Percentiles rank a stretch among this genome's conserved stretches.
These are phyloP conservation scores for Pseudocheirus occidentalis DNA, from an alignment of 2,797 vertebrate species.

Conservation along the genomic window DNA sequence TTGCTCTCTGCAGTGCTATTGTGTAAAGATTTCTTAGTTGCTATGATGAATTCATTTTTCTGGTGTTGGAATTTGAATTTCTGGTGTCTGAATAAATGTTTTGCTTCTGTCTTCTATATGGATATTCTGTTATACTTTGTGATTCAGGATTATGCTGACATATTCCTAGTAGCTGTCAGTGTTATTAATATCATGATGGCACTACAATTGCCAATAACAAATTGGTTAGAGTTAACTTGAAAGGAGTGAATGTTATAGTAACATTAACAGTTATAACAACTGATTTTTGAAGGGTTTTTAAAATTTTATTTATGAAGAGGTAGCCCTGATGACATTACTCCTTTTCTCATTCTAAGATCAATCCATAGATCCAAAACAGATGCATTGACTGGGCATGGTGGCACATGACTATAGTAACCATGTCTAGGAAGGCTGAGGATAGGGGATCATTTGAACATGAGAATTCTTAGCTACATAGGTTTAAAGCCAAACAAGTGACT, in stretches of 20 bases:
- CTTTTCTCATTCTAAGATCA: slow-evolving; percentile 12
- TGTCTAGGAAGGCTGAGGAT: background rate
- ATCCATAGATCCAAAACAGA: slow-evolving; percentile 18
- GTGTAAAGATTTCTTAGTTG: no score
- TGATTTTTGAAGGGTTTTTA: slow-evolving; percentile 28
- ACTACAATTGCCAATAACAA: slow-evolving; percentile 34
- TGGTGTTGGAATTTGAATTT: no score
- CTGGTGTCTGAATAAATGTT: no score
- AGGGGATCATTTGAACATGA: background rate
- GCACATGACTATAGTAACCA: background rate
- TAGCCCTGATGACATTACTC: background rate
- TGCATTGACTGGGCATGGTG: background rate
- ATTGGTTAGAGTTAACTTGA: slow-evolving; percentile 42
- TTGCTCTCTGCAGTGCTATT: no score
- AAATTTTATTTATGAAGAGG: slow-evolving; percentile 21
- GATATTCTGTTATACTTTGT: no score
- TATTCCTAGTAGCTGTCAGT: no score
- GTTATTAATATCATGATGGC: no score
- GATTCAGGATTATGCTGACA: no score
- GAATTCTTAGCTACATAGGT: background rate
- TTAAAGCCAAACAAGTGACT: background rate
- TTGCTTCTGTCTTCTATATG: no score
- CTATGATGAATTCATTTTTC: no score
- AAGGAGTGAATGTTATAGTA: slow-evolving; percentile 31
- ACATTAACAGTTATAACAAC: background rate